phyloP scores from a whole-genome alignment of 2,113 vertebrate genomes.

The Zosterops pallidus region DNA sequence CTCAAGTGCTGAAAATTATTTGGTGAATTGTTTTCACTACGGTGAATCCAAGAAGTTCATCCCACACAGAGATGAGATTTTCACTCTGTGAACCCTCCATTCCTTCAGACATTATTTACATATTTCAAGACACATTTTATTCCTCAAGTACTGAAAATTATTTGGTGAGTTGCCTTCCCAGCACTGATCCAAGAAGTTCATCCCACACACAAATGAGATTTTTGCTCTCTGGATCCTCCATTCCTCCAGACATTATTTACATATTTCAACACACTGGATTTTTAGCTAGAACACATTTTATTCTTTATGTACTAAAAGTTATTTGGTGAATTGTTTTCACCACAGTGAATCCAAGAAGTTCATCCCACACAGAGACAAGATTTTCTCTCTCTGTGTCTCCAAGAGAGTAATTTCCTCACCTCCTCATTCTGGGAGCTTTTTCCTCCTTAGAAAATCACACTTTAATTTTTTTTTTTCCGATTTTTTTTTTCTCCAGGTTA shows the following conservation, averaged over 20 bases:
- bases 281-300: neutral
- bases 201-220: neutral
- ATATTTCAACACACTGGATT: accelerated
- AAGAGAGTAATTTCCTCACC: neutral
- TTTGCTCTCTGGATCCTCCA: neutral
- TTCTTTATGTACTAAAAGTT: accelerated
- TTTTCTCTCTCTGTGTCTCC: neutral
- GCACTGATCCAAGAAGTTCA: neutral
- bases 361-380: neutral
- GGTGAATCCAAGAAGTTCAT: too few species aligned
- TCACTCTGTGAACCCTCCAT: neutral
- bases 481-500: too few species aligned
- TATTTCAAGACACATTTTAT: too few species aligned
- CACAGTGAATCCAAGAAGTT: neutral
- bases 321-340: neutral
- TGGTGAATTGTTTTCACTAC: too few species aligned
- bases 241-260: accelerated
- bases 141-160: too few species aligned
- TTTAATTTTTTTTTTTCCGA: neutral
- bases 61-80: neutral
- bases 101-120: accelerated
- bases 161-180: neutral
- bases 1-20: too few species aligned
- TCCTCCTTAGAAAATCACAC: neutral
- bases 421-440: neutral